Evolutionary conservation across 2,888 invertebrate genomes (phyloP), one percentile per base, ranked within the genome.

Genomic region (Tinea pellionella): DNA sequence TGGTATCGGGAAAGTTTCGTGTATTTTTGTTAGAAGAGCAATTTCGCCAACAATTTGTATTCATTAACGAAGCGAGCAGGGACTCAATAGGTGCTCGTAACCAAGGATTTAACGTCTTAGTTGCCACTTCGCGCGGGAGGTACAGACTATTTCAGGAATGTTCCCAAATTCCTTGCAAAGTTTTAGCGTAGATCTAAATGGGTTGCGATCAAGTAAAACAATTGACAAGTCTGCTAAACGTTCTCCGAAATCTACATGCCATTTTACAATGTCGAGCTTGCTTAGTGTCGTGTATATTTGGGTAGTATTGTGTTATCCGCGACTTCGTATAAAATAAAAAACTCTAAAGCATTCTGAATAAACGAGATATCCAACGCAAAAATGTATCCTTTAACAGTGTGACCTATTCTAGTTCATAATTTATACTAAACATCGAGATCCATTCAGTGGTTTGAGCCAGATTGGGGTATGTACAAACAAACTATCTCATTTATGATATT

Each of bases 41-140:
- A 75, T 75, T 74, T 70, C 73, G 71, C 68, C 66, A 65, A 69
- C 75, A 74, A 76, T 79, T 77, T 75, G 73, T 80, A 73, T 75
- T 75, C 75, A 82, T 79, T 79, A 80, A 70, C 73, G 69, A 73
- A 75, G 72, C 73, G 72, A 74, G 72, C 67, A 69, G 72, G 71
- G 69, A 74, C 75, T 77, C 75, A 74, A 77, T 82, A 74, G 73
- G 75, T 72, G 68, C 69, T 75, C 72, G 76, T 76, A 77, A 76
- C 77, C 69, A 74, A 29, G 77, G 76, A 78, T 77, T 82, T 80
- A 81, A 84, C 78, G 76, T 83, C 83, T 84, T 75, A 78, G 72
- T 84, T 76, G 70, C 72, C 68, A 64, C 64, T 67, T 71, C 68
- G 70, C 71, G 67, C 64, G 65, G 72, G 53, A 74, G 71, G 70